Evolutionary conservation across 1,140 invertebrate species (phyloP).

Genomic region (Lordiphosa clarofinis): DNA sequence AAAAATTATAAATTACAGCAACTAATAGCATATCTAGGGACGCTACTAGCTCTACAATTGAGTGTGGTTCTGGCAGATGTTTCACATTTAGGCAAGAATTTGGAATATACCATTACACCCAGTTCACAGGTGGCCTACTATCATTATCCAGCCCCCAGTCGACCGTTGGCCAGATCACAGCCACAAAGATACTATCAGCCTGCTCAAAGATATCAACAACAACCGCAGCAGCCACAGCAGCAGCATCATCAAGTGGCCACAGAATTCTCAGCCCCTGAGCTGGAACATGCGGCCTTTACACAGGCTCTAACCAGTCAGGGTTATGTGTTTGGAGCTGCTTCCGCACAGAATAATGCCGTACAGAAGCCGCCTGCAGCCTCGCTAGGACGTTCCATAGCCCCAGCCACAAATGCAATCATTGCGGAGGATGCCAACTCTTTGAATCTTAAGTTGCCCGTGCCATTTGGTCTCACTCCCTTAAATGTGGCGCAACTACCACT

Average conservation of each 20-base stretch:
- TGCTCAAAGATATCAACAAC: slow-evolving; percentile 1
- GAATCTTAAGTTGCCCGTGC: slow-evolving; percentile 69
- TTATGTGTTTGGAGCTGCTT: slow-evolving; percentile 50
- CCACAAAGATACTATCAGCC: slow-evolving; percentile 7
- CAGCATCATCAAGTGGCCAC: slow-evolving; percentile 41
- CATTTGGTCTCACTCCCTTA: slow-evolving; percentile 61
- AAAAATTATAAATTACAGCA: slow-evolving; percentile 38
- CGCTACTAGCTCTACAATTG: slow-evolving; percentile 23
- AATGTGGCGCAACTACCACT: slow-evolving; percentile 67
- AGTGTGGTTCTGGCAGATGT: slow-evolving; percentile 36
- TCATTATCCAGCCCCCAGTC: slow-evolving; percentile 58
- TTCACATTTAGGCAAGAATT: slow-evolving; percentile 26
- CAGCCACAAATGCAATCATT: slow-evolving; percentile 2
- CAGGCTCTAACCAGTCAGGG: slow-evolving; percentile 67
- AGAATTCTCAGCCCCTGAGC: slow-evolving; percentile 48
- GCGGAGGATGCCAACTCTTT: slow-evolving; percentile 46
- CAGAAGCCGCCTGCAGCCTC: slow-evolving; percentile 17
- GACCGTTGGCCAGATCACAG: slow-evolving; percentile 4
- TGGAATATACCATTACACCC: slow-evolving; percentile 53
- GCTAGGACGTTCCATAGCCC: slow-evolving; percentile 30
- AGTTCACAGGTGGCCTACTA: slow-evolving; percentile 65
- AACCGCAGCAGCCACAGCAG: slow-evolving; percentile 10
- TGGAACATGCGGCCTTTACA: slow-evolving; percentile 71
- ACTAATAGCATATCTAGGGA: slow-evolving; percentile 20
- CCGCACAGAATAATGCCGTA: slow-evolving; percentile 4